These are phyloP conservation scores for Novumbra hubbsi DNA, from an alignment of 2,797 vertebrate genomes.

Conservation along the genomic window DNA sequence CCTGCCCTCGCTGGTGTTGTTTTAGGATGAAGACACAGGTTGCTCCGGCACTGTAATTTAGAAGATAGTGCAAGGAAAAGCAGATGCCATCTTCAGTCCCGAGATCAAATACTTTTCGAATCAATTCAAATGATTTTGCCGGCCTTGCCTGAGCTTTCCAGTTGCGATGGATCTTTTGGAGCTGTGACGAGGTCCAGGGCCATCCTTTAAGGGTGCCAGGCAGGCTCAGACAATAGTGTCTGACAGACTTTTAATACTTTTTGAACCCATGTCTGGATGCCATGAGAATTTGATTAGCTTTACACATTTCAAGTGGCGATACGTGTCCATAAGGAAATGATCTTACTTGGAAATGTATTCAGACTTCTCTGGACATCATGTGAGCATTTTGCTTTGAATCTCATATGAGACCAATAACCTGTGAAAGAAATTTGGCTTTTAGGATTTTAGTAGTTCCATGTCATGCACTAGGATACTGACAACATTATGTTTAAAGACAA, in stretches of 20 bases:
- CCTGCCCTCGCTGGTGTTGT: conserved; percentile 51
- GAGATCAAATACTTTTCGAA: not conserved
- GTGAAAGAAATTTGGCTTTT: too few relatives aligned
- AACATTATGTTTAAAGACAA: too few relatives aligned
- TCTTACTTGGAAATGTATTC: too few relatives aligned
- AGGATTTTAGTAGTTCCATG: too few relatives aligned
- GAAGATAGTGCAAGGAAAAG: conserved; percentile 33
- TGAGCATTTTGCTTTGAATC: too few relatives aligned
- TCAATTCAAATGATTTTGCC: not conserved
- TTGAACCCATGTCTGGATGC: not conserved
- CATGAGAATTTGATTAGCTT: conserved; percentile 25
- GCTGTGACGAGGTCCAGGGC: not conserved
- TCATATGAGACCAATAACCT: too few relatives aligned
- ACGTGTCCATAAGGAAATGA: too few relatives aligned
- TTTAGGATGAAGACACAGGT: conserved; percentile 46
- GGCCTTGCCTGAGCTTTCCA: not conserved
- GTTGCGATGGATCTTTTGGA: not conserved
- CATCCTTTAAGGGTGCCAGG: not conserved
- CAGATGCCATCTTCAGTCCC: conserved; percentile 38
- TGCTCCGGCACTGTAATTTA: conserved; percentile 29
- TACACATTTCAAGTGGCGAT: too few relatives aligned
- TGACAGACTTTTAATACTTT: not conserved
- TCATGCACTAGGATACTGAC: too few relatives aligned
- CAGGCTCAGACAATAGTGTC: not conserved
- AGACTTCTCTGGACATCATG: too few relatives aligned